Conservation (phyloP, 2,113 vertebrate genomes). For the Empidonax alnorum region DNA sequence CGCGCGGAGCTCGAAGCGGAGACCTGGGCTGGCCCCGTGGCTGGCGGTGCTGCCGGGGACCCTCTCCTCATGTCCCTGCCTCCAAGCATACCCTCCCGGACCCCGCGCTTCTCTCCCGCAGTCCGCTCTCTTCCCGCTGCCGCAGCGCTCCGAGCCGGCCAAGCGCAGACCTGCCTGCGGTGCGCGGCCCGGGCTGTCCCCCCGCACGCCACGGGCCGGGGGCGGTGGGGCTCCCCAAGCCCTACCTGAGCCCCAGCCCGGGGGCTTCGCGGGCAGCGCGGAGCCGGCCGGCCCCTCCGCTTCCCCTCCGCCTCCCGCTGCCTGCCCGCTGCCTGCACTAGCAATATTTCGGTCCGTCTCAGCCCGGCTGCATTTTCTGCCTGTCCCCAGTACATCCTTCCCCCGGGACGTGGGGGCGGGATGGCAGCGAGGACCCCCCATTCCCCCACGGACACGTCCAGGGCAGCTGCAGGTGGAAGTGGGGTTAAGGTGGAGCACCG, state of each 20-base stretch:
- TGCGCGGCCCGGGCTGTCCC: neutral
- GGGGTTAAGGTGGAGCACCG: neutral
- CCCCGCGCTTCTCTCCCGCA: neutral
- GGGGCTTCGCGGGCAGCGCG: neutral
- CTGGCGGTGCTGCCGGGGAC: neutral
- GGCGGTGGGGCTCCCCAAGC: neutral
- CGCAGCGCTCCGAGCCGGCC: slow-evolving; percentile 21
- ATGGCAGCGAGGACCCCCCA: neutral
- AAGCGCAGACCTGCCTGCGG: neutral
- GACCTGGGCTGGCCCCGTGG: neutral
- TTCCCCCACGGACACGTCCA: neutral
- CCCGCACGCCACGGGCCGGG: neutral
- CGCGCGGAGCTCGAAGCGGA: neutral
- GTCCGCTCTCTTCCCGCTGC: slow-evolving; percentile 6
- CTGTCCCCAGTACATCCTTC: neutral
- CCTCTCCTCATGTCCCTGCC: neutral
- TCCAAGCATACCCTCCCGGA: neutral
- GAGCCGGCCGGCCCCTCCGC: neutral
- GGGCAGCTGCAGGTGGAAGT: neutral
- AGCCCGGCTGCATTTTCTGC: neutral
- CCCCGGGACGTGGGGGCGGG: neutral
- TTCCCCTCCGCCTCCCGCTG: neutral
- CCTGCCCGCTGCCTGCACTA: neutral
- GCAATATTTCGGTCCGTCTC: neutral
- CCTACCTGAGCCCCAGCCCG: neutral